Evolutionary conservation across 2,797 vertebrate genomes (phyloP), one percentile per base, ranked within the genome.

Genomic region (Myotis myotis): DNA sequence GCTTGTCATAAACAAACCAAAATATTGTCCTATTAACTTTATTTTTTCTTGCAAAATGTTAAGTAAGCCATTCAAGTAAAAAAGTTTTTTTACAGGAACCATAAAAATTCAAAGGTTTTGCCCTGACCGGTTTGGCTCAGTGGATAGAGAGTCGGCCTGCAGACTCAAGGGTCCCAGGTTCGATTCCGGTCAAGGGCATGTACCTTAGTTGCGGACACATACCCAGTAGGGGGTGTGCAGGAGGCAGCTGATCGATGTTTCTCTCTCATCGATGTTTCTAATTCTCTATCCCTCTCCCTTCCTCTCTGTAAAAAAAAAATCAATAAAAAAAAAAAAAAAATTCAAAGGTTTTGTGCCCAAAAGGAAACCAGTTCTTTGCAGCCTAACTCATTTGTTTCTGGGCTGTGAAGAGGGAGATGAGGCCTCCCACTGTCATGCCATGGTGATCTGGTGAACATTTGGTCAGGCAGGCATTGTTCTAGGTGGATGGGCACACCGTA

Each of bases 391-490:
- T 92, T 98, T 98, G 64, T 99, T 99, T 94, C 92, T 97, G 96
- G 99, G 98, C 89, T 99, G 99, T 47, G 99, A 98, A 36, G 99
- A 99, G 98, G 3, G 99, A 99, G 74, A 99, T 94, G 91, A 99
- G 97, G 95, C 99, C 99, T 51, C 99, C 99, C 62, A 99, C 44
- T 0, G 99, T 99, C 92, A 99, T 55, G 99, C 99, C 99, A 99
- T 99, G 49, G 99, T 99, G 98, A 99, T 99, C 98, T 99, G 99
- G 98, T 99, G 99, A 68, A 99, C 85, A 99, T 98, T 95, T 96
- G 98, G 98, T 99, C 99, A 0, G 99, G 99, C 96, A 99, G 95
- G 4, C 99, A 99, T 9, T 99, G 97, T 96, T 99, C 99, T 98
- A 99, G 97, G 96, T 99, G 99, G 60, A 99, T 96, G 10, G 99